These are phyloP conservation scores for Xiphorhynchus erythropygius DNA, from an alignment of 2,797 vertebrate genomes.

Conservation along the genomic window DNA sequence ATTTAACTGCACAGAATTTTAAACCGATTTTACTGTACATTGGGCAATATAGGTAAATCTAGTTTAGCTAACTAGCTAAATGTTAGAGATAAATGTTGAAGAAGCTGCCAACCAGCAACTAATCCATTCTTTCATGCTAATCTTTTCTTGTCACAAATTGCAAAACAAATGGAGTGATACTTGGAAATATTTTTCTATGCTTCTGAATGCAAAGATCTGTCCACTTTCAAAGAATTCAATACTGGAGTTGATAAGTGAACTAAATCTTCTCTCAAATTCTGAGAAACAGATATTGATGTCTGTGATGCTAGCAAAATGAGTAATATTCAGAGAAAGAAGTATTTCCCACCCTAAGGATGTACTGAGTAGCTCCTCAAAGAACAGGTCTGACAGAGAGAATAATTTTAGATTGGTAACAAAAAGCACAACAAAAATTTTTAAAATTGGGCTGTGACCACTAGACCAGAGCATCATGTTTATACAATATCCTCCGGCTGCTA, in stretches of 20 bases:
- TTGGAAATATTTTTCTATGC: background rate
- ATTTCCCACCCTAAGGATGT: background rate
- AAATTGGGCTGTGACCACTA: background rate
- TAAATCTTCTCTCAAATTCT: background rate
- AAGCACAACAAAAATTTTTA: background rate
- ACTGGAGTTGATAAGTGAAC: conserved; percentile 4
- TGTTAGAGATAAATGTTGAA: background rate
- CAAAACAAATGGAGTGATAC: background rate
- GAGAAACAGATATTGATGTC: background rate
- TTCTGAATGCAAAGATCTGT: background rate
- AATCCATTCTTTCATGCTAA: background rate
- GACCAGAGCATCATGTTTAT: background rate
- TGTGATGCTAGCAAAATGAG: background rate
- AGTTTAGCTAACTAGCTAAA: background rate
- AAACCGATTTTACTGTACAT: background rate
- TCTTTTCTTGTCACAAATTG: background rate
- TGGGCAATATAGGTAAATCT: background rate
- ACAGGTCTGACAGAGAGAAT: background rate
- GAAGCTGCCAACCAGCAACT: background rate
- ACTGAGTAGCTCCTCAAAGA: background rate
- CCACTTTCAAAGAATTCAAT: background rate
- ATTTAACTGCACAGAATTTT: background rate
- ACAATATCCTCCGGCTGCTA: background rate
- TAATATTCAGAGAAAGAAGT: background rate
- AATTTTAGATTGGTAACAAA: background rate